These are phyloP conservation scores for Pterobdella sp. DNA, from an alignment of 2,888 invertebrate species.

Conservation along the genomic window DNA sequence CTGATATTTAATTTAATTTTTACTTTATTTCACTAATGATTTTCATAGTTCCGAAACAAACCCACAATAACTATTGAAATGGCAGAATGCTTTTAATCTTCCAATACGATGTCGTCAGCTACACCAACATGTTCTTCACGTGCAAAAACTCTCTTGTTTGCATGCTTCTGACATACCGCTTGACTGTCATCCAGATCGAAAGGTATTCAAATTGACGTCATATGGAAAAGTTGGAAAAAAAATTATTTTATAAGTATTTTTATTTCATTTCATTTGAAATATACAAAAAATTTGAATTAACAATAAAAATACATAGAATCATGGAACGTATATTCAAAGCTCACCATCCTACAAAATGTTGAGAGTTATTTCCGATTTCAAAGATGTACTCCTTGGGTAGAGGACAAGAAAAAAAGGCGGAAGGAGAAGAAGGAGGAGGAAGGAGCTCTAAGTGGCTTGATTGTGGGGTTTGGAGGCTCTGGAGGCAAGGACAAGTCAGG, in stretches of 20 bases:
- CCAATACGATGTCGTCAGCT: constrained; percentile 73
- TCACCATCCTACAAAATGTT: neutral
- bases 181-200: constrained; percentile 38
- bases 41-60: neutral
- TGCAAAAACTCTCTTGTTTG: constrained; percentile 85
- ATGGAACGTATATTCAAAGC: neutral
- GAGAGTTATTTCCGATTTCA: neutral
- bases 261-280: neutral
- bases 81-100: constrained; percentile 64
- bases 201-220: too few species aligned
- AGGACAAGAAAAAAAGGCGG: constrained; percentile 12
- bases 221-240: too few species aligned
- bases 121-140: constrained; percentile 93
- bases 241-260: neutral
- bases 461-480: constrained; percentile 22
- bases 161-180: constrained; percentile 70
- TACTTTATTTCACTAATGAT: neutral
- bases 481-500: constrained; percentile 18
- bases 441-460: constrained; percentile 19
- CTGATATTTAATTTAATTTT: neutral
- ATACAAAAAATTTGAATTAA: neutral
- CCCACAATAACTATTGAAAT: too few species aligned
- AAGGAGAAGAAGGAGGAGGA: constrained; percentile 18
- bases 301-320: neutral
- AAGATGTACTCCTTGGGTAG: constrained; percentile 18